These are phyloP conservation scores for Panagrolaimus sp. DNA, from an alignment of 1,140 invertebrate genomes.

Conservation along the genomic window DNA sequence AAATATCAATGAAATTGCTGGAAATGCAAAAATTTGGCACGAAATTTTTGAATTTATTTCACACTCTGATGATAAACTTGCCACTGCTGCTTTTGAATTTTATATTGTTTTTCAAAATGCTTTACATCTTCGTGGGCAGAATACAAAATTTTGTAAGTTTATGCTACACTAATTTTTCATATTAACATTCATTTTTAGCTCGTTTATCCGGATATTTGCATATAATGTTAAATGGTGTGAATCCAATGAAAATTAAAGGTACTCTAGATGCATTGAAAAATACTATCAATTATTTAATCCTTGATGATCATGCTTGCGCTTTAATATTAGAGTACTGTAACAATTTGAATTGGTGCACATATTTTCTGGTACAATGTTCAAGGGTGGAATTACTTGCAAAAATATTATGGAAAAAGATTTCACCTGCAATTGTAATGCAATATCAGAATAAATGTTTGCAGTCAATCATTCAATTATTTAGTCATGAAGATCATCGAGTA, in stretches of 20 bases:
- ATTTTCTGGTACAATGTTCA: conserved; percentile 2
- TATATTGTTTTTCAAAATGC: neutral
- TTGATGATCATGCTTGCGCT: neutral
- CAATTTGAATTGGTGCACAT: neutral
- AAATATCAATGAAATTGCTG: neutral
- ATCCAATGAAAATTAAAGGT: conserved; percentile 1
- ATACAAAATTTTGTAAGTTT: conserved; percentile 1
- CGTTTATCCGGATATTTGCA: neutral
- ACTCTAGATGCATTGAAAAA: neutral
- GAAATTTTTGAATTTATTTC: conserved; percentile 8
- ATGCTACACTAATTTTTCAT: neutral
- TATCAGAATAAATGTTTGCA: neutral
- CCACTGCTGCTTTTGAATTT: conserved; percentile 3
- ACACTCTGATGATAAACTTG: conserved; percentile 1
- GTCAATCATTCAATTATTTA: neutral
- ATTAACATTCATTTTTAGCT: neutral
- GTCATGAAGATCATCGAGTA: neutral
- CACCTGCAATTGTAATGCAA: neutral
- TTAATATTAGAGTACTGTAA: neutral
- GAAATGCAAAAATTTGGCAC: neutral
- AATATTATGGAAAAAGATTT: neutral
- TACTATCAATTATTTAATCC: neutral
- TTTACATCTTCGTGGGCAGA: neutral
- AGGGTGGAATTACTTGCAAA: neutral
- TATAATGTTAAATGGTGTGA: neutral